Base-by-base conservation (phyloP, 1,140 invertebrate species). In the Leucophenga varia region DNA sequence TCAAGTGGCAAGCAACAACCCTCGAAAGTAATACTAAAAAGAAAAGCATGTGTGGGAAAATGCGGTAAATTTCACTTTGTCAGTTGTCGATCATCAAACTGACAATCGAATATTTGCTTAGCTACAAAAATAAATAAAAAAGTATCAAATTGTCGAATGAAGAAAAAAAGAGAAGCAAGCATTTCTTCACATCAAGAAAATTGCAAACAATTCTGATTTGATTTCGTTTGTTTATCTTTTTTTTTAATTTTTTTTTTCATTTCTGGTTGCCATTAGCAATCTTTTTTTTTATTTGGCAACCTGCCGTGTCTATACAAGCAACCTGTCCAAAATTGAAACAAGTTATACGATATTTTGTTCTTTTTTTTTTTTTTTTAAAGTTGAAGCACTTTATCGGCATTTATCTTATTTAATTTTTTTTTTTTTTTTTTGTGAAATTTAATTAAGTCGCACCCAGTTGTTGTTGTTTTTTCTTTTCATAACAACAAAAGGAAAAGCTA, bases 51-150 rank as follows among this genome's bases (percentile, higher is more conserved):
- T 54, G 49, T 61, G 49, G 60, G 44, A 64, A 64, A 54, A 51
- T 50, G 35, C 60, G 64, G 42, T 59, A 59, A 57, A 68, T 64
- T 67, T 42, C 59, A 63, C 61, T 64, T 50, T 38, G 35, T 41
- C 34, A 6, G 5, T 25, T 5, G 5, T 25, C 22, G 22, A 25
- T n/a, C n/a, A n/a, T n/a, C 22, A 10, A 25, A 25, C 22, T 6
- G 10, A 25, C 22, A 25, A 25, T 25, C 22, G 22, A 25, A 25
- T 10, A 10, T 25, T n/a, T n/a, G n/a, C n/a, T n/a, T n/a, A n/a
- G n/a, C n/a, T n/a, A n/a, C n/a, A n/a, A 28, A 47, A 60, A 46
- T 64, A 67, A 67, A 67, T 63, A 67, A 67, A 67, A 67, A 68
- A 67, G 63, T 67, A 67, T 67, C 63, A 38, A 63, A 49, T 68